phyloP scores from a whole-genome alignment of 1,140 invertebrate species.

The Battus philenor region DNA sequence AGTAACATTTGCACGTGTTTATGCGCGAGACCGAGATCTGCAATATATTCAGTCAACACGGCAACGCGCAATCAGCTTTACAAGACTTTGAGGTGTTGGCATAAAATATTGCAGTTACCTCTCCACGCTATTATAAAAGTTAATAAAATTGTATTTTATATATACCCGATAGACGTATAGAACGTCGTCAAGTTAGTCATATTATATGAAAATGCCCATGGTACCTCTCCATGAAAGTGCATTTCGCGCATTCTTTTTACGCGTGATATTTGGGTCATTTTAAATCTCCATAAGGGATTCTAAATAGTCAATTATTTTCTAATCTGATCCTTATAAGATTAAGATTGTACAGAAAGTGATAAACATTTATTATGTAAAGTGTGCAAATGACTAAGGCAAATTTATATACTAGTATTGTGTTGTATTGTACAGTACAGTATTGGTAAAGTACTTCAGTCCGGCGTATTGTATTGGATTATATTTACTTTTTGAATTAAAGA shows the following conservation, averaged over 20 bases:
- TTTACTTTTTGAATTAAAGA: too few relatives aligned
- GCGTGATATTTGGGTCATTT: slow-evolving; percentile 55
- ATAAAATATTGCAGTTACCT: slow-evolving; percentile 22
- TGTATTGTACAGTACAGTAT: too few relatives aligned
- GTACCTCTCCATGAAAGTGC: slow-evolving; percentile 57
- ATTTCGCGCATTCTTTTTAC: slow-evolving; percentile 53
- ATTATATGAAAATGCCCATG: neutral
- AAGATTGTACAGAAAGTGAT: too few relatives aligned
- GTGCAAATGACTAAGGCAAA: too few relatives aligned
- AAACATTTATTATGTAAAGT: too few relatives aligned
- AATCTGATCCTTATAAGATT: too few relatives aligned
- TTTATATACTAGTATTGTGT: too few relatives aligned
- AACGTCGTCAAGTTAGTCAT: neutral
- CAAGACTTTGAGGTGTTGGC: slow-evolving; percentile 52
- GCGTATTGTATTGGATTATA: too few relatives aligned
- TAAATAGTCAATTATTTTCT: too few relatives aligned
- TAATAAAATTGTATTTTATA: neutral
- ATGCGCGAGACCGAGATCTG: slow-evolving; percentile 42
- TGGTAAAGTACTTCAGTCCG: too few relatives aligned
- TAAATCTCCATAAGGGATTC: too few relatives aligned
- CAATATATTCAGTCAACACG: slow-evolving; percentile 36
- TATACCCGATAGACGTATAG: neutral
- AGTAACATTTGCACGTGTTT: slow-evolving; percentile 43
- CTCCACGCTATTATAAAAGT: neutral
- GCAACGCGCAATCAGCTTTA: slow-evolving; percentile 41